These are phyloP conservation scores for Heliopora coerulea DNA, from an alignment of 92 coral and sea anemone species.

Conservation along the genomic window DNA sequence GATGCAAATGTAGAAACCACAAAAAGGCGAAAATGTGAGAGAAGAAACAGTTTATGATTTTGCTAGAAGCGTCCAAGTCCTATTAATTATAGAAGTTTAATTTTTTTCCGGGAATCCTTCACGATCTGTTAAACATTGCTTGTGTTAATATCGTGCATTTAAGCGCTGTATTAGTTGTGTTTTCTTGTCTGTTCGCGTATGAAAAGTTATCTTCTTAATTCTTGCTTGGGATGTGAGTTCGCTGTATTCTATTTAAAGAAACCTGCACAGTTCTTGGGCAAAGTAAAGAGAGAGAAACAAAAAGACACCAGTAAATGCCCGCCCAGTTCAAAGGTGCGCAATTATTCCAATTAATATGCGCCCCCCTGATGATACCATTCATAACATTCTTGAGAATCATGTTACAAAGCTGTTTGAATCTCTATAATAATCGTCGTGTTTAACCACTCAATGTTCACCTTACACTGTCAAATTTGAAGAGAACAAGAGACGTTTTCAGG, in stretches of 20 bases:
- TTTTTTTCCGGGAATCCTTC: not conserved
- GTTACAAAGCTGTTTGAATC: not conserved
- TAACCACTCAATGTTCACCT: not conserved
- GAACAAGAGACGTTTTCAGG: not conserved
- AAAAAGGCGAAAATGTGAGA: no score
- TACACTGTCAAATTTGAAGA: not conserved
- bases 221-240: not conserved
- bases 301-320: not conserved
- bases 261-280: no score
- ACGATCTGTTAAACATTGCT: not conserved
- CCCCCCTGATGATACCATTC: constrained; percentile 3
- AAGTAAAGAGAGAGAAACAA: no score
- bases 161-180: no score
- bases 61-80: not conserved
- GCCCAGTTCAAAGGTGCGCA: constrained; percentile 8
- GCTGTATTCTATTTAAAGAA: not conserved
- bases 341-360: constrained; percentile 11
- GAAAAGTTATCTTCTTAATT: not conserved
- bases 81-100: not conserved
- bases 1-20: no score
- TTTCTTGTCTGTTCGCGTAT: not conserved
- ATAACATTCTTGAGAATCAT: constrained; percentile 4
- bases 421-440: not conserved
- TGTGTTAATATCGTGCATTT: no score
- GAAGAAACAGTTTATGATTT: no score